These are phyloP conservation scores for Baryphthengus martii DNA, from an alignment of 2,113 vertebrate species.

Conservation along the genomic window DNA sequence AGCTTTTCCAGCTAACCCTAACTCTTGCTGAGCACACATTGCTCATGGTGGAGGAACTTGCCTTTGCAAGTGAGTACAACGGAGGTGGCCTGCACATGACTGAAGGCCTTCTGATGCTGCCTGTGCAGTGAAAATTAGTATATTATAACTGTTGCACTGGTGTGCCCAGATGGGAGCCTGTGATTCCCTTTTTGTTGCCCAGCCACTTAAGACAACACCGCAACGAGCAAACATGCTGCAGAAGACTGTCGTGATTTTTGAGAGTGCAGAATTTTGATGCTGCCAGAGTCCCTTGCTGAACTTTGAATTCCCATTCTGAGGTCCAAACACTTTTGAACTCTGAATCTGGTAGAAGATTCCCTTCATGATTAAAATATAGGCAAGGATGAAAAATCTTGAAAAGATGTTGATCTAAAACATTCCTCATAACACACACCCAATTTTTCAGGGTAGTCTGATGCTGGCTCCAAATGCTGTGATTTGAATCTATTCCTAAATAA, in stretches of 20 bases:
- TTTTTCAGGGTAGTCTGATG: background rate
- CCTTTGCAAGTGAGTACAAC: background rate
- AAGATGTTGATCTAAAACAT: background rate
- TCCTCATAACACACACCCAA: background rate
- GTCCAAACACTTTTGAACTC: background rate
- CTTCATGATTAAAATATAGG: background rate
- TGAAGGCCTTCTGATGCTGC: background rate
- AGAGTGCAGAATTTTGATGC: background rate
- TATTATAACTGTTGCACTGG: background rate
- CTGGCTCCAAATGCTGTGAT: background rate
- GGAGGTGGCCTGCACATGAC: background rate
- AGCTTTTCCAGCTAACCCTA: no score
- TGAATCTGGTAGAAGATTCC: background rate
- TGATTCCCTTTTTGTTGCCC: background rate
- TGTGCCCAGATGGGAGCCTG: background rate
- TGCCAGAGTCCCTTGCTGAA: background rate
- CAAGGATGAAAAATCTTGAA: background rate
- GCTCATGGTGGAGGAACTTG: background rate
- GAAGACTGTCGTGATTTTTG: background rate
- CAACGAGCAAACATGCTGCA: background rate
- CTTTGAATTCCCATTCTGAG: background rate
- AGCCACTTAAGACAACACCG: background rate
- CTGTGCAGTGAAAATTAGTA: background rate
- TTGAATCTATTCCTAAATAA: conserved; percentile 12
- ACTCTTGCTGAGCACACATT: fast-evolving